phyloP scores from a whole-genome alignment of 2,888 invertebrate species.

The Oasisia sp. region DNA sequence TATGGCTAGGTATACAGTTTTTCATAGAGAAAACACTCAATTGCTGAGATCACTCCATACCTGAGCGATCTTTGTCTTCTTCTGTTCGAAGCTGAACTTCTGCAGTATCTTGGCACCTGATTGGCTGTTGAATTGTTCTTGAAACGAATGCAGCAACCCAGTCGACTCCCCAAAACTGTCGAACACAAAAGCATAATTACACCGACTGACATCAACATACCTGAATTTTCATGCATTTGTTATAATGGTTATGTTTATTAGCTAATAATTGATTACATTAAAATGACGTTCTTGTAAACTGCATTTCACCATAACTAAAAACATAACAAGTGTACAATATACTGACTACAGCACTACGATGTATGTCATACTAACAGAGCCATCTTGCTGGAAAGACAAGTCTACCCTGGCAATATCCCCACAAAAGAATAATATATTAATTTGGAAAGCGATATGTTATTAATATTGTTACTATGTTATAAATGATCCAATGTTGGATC shows the following conservation, averaged over 20 bases:
- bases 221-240: background rate
- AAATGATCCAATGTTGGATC: no score
- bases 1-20: background rate
- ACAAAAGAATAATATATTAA: no score
- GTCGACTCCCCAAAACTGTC: constrained; percentile 69
- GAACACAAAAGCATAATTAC: background rate
- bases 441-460: no score
- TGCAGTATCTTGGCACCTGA: constrained; percentile 77
- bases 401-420: no score
- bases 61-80: constrained; percentile 86
- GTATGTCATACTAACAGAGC: no score
- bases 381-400: no score
- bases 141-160: constrained; percentile 86
- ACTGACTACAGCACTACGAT: no score
- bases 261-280: background rate
- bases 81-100: constrained; percentile 85
- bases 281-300: no score
- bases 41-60: constrained; percentile 39
- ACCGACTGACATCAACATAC: background rate
- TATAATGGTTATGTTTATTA: background rate
- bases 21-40: background rate
- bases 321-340: no score
- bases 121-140: constrained; percentile 86
- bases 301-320: no score
- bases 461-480: no score